phyloP scores from a whole-genome alignment of 2,888 invertebrate genomes.

The Aleiodes alternator region DNA sequence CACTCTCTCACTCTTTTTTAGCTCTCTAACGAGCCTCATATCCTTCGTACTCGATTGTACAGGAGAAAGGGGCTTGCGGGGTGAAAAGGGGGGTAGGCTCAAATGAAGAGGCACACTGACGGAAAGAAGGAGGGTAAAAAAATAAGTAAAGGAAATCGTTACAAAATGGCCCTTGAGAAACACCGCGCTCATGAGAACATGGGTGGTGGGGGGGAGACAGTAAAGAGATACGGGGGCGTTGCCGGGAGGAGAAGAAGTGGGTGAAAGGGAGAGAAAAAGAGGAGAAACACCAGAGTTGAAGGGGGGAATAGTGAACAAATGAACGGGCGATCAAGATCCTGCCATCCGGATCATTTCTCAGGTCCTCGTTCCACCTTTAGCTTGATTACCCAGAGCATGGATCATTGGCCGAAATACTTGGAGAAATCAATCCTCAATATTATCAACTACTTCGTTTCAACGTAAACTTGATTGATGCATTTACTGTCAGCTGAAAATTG shows the following conservation, averaged over 20 bases:
- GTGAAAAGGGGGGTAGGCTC: neutral
- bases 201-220: conserved; percentile 41
- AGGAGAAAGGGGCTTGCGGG: conserved; percentile 28
- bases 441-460: neutral
- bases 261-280: conserved; percentile 21
- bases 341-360: conserved; percentile 60
- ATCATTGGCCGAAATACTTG: conserved; percentile 14
- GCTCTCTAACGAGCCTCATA: conserved; percentile 51
- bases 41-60: conserved; percentile 25
- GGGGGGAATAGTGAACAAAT: conserved; percentile 56
- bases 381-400: conserved; percentile 42
- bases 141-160: conserved; percentile 63
- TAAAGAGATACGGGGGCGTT: conserved; percentile 48
- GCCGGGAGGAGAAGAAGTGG: conserved; percentile 3
- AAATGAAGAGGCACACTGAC: conserved; percentile 32
- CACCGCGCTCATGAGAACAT: conserved; percentile 54
- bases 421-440: conserved; percentile 1
- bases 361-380: conserved; percentile 42
- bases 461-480: neutral
- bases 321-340: conserved; percentile 58
- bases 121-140: conserved; percentile 34
- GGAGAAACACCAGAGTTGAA: conserved; percentile 1
- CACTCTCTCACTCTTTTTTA: conserved; percentile 54
- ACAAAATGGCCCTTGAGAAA: conserved; percentile 70
- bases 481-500: neutral